These are phyloP conservation scores for Coturnix japonica DNA, from an alignment of 2,113 vertebrate species.

Conservation along the genomic window DNA sequence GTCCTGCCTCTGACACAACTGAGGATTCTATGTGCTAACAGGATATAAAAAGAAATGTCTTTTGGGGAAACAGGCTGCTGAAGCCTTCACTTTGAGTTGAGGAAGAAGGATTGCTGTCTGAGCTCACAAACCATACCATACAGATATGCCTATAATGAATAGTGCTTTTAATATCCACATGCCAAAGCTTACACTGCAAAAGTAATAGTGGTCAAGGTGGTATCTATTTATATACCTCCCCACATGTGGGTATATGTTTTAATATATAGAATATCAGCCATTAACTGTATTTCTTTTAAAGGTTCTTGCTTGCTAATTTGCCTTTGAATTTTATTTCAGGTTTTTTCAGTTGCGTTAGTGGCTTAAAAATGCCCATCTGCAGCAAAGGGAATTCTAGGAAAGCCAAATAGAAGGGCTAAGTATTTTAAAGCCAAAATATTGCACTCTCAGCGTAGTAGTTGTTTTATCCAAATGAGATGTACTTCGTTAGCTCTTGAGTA, in stretches of 20 bases:
- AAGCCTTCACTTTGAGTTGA: not conserved
- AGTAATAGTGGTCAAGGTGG: not conserved
- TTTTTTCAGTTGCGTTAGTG: not conserved
- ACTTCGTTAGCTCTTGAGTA: constrained; percentile 13
- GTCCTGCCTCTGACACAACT: not conserved
- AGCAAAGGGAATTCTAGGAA: not conserved
- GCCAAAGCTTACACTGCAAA: not conserved
- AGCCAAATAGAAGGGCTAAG: not conserved
- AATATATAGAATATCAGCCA: not conserved
- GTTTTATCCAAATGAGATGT: not conserved
- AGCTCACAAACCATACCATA: not conserved
- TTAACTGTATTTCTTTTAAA: not conserved
- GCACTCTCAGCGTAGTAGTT: not conserved
- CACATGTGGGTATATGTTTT: fast-evolving
- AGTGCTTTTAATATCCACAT: not conserved
- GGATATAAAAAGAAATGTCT: not conserved
- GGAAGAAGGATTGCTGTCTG: not conserved
- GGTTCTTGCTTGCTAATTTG: not conserved
- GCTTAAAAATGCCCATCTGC: not conserved
- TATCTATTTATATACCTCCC: not conserved
- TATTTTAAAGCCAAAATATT: constrained; percentile 15
- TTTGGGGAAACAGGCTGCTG: not conserved
- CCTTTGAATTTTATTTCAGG: not conserved
- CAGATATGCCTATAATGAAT: not conserved
- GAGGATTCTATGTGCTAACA: no score